Conservation (phyloP, 2,797 vertebrate species). For the Sebastes steindachneri region DNA sequence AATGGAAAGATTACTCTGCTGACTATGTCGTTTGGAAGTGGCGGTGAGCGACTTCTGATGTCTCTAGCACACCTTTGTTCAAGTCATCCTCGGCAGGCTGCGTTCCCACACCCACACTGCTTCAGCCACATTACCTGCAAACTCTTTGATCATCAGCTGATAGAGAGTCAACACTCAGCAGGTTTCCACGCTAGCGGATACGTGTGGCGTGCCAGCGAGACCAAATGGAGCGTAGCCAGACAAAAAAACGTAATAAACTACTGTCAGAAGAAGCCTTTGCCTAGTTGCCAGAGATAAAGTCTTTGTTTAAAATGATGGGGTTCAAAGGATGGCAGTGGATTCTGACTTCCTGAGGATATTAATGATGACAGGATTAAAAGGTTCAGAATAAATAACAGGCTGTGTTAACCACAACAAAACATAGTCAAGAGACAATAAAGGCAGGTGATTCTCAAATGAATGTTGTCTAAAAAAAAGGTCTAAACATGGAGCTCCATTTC, state of each 20-base stretch:
- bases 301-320: not conserved
- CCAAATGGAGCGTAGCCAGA: not conserved
- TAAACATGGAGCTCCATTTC: not conserved
- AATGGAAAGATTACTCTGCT: constrained; percentile 1
- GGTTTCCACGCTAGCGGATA: not conserved
- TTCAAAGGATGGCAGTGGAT: not conserved
- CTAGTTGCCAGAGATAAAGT: not conserved
- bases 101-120: not conserved
- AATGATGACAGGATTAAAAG: not conserved
- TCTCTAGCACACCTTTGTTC: not conserved
- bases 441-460: not conserved
- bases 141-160: constrained; percentile 11
- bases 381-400: constrained; percentile 1
- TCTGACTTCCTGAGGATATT: not conserved
- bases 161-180: not conserved
- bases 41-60: not conserved
- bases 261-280: constrained; percentile 7
- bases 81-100: not conserved
- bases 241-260: not conserved
- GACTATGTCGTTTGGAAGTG: constrained; percentile 3
- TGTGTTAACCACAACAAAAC: not conserved
- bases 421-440: not conserved
- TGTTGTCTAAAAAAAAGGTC: not conserved
- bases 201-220: not conserved
- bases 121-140: not conserved